Conservation (phyloP, 1,140 invertebrate genomes). For the Cydia pomonella region DNA sequence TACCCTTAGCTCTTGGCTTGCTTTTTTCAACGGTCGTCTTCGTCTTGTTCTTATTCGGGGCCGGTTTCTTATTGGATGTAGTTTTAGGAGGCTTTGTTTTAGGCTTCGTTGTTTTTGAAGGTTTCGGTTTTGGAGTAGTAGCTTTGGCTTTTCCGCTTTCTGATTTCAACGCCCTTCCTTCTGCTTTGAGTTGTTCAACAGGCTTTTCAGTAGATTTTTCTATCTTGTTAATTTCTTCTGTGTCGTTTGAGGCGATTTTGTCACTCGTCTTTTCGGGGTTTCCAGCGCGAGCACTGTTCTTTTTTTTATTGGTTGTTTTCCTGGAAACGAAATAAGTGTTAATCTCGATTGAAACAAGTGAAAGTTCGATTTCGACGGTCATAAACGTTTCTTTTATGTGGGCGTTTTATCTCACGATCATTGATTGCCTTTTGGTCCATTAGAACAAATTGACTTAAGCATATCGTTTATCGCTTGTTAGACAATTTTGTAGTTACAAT, state of each 20-base stretch:
- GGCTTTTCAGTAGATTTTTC: slow-evolving; percentile 52
- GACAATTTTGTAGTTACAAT: background rate
- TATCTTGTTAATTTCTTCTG: slow-evolving; percentile 47
- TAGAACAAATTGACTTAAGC: background rate
- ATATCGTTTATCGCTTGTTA: slow-evolving; percentile 2
- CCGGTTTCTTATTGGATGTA: slow-evolving; percentile 66
- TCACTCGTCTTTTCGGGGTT: slow-evolving; percentile 48
- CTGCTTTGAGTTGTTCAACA: slow-evolving; percentile 53
- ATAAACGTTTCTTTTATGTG: background rate
- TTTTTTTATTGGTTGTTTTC: slow-evolving; percentile 67
- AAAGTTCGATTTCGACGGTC: slow-evolving; percentile 8
- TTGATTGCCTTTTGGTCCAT: slow-evolving; percentile 6
- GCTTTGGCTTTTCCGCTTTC: slow-evolving; percentile 58
- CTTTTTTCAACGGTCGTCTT: slow-evolving; percentile 76
- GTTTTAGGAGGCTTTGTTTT: slow-evolving; percentile 63
- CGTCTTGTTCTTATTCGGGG: slow-evolving; percentile 73
- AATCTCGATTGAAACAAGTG: slow-evolving; percentile 38
- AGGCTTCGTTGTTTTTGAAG: slow-evolving; percentile 55
- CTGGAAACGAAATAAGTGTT: slow-evolving; percentile 42
- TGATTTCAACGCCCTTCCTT: slow-evolving; percentile 59
- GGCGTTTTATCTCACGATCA: slow-evolving; percentile 6
- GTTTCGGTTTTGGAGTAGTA: slow-evolving; percentile 49
- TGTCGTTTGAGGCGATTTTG: slow-evolving; percentile 41
- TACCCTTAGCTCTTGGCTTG: slow-evolving; percentile 86
- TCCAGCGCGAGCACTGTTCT: slow-evolving; percentile 58